Base-by-base conservation (phyloP, 1,140 invertebrate genomes). In the Drosophila pectinifera region DNA sequence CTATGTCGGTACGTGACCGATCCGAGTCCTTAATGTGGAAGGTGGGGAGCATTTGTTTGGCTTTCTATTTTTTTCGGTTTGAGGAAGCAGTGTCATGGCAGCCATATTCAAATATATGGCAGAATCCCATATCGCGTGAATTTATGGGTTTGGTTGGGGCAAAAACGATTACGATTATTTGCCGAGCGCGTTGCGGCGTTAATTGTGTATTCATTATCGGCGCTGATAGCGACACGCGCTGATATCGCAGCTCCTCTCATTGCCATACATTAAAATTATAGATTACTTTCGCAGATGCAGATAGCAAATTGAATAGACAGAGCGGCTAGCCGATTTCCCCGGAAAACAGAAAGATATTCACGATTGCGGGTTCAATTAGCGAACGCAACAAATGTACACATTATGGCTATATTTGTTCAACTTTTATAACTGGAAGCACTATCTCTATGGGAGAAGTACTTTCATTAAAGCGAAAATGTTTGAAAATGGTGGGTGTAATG, bases 151-250 rank as follows among this genome's bases (percentile, higher is more conserved):
- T 69, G 62, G n/a, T 41, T 46, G 46, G 31, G 18, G 48, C 7
- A 18, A 48, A 56, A 70, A 45, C 67, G 67, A 70, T 70, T 70
- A 70, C 67, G 67, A 69, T 55, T 70, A 78, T 81, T 77, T 73
- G 57, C 67, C 55, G 63, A 70, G 41, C 62, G 63, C 59, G 53
- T 56, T 68, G 63, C 56, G 63, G 59, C 78, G 67, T 69, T 85
- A 85, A 86, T 86, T 86, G 78, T 86, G 81, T 78, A 67, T 77
- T 80, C 69, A 85, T 86, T 85, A 85, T 85, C 82, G 53, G 24
- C 48, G 13, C 67, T 57, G 81, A 86, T 85, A 85, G 62, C 58
- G 63, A 51, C 68, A 80, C 70, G 70, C 72, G 59, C 58, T 58
- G 53, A 43, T 85, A 73, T 85, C 76, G 55, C 28, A 20, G 41